Evolutionary conservation across 2,888 invertebrate species (phyloP), one percentile per base, ranked within the genome.

Genomic region (Lagria hirta): DNA sequence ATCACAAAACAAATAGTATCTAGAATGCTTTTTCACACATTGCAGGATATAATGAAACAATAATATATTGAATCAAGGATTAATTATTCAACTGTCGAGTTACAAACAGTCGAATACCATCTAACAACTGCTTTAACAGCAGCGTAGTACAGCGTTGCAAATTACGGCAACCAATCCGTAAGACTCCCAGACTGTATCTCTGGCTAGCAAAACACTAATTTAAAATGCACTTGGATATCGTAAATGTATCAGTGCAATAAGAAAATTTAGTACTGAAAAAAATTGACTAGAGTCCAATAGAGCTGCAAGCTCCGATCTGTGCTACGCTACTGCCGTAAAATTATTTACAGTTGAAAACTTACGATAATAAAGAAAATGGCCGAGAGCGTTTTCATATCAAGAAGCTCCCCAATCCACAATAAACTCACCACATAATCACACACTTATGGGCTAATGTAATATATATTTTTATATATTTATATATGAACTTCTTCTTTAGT

Each of bases 401-500:
- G 28, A 35, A 21, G n/a, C n/a, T n/a, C n/a, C n/a, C n/a, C n/a
- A n/a, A n/a, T n/a, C n/a, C n/a, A n/a, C n/a, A 44, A 44, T 44
- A 44, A 40, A 29, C 44, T 38, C 42, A 47, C 46, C 42, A 32
- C 45, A 46, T 41, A 20, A 13, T 42, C 42, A 47, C 46, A 47
- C 42, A 47, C 46, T 43, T 33, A 46, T 36, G 46, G 41, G 46
- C 42, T 42, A 27, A 37, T n/a, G n/a, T n/a, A n/a, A n/a, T n/a
- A n/a, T n/a, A n/a, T 26, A 33, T 41, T 41, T 32, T 41, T 41
- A 44, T 43, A 35, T 35, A 42, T 30, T 42, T 42, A 47, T 47
- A 41, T 47, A 47, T 36, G 46, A 47, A 42, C 42, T 35, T 65
- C 62, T 62, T 69, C 70, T 71, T 71, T 70, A 70, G 68, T 70